phyloP scores from a whole-genome alignment of 2,888 invertebrate species.

The Harpagoxenus sublaevis region DNA sequence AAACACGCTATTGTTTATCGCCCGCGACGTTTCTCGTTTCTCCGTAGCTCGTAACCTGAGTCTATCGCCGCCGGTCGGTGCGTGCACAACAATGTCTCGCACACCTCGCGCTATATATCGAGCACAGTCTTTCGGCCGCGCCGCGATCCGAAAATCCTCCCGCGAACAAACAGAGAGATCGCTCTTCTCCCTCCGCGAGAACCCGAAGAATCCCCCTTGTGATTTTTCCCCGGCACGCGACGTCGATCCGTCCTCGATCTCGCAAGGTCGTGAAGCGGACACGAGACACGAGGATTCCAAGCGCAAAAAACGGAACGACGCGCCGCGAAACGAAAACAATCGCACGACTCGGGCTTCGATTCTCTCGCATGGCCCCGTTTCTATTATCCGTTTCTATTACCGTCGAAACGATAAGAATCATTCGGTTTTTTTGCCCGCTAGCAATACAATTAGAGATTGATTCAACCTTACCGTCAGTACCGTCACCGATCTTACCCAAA shows the following conservation, averaged over 20 bases:
- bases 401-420: not conserved
- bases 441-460: no score
- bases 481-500: slow-evolving; percentile 14
- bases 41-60: slow-evolving; percentile 32
- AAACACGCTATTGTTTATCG: slow-evolving; percentile 34
- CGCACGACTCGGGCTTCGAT: not conserved
- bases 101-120: not conserved
- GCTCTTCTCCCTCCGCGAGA: not conserved
- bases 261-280: not conserved
- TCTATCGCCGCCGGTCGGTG: slow-evolving; percentile 30
- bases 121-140: not conserved
- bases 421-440: not conserved
- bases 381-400: no score
- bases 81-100: slow-evolving; percentile 42
- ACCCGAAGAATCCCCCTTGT: not conserved
- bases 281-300: not conserved
- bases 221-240: not conserved
- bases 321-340: not conserved
- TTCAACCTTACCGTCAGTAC: slow-evolving; percentile 6
- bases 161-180: not conserved
- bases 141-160: not conserved
- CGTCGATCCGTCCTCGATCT: not conserved
- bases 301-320: not conserved
- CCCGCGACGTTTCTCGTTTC: slow-evolving; percentile 6
- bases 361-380: not conserved